phyloP scores from a whole-genome alignment of 1,140 invertebrate genomes.

The Trichomalopsis sarcophagae region DNA sequence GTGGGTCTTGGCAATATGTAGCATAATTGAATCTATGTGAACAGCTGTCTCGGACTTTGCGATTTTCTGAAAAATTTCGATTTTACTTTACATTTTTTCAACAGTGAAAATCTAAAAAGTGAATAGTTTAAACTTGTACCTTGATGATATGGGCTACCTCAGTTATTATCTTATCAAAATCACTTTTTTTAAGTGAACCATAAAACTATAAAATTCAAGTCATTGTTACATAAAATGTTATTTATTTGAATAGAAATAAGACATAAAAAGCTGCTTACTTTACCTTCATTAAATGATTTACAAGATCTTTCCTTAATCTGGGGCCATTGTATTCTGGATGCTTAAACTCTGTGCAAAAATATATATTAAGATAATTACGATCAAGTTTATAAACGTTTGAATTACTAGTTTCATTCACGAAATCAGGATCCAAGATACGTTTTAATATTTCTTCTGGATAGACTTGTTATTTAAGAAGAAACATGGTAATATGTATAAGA shows the following conservation, averaged over 20 bases:
- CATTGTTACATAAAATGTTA: conserved; percentile 51
- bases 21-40: neutral
- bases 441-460: conserved; percentile 75
- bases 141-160: neutral
- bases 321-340: conserved; percentile 76
- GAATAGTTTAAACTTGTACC: neutral
- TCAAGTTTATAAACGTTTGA: conserved; percentile 66
- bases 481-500: conserved; percentile 68
- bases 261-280: conserved; percentile 60
- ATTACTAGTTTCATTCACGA: conserved; percentile 69
- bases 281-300: conserved; percentile 72
- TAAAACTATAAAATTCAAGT: neutral
- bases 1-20: neutral
- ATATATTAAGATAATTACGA: conserved; percentile 75
- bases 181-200: neutral
- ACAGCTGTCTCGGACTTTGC: neutral
- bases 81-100: conserved; percentile 51
- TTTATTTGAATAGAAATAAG: conserved; percentile 42
- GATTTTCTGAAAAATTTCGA: conserved; percentile 23
- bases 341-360: conserved; percentile 76
- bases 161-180: too few species aligned
- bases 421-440: conserved; percentile 69
- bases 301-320: conserved; percentile 66
- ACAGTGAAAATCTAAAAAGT: conserved; percentile 8
- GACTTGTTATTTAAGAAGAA: conserved; percentile 68